Conservation (phyloP, 2,888 invertebrate genomes). For the Malachius bipustulatus region DNA sequence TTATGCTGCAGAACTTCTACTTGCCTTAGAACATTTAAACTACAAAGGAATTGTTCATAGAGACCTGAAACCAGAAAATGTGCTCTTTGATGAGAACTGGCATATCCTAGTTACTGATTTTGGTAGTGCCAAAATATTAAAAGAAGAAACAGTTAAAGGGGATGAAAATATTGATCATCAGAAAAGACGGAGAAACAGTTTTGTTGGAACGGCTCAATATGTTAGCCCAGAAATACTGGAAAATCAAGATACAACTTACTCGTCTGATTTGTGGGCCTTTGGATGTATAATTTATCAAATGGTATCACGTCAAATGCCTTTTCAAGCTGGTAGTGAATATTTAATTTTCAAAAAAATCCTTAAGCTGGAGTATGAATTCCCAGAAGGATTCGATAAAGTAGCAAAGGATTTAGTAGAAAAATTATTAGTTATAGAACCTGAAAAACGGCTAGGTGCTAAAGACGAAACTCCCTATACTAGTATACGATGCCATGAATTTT, state of each 20-base stretch:
- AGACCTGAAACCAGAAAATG: conserved; percentile 97
- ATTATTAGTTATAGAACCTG: conserved; percentile 71
- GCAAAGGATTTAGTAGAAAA: conserved; percentile 83
- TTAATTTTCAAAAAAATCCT: conserved; percentile 92
- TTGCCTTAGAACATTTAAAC: conserved; percentile 87
- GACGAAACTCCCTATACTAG: conserved; percentile 67
- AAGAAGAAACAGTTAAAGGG: conserved; percentile 21
- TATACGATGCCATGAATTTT: conserved; percentile 80
- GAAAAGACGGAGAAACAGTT: conserved; percentile 61
- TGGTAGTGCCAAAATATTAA: conserved; percentile 83
- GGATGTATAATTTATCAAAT: conserved; percentile 97
- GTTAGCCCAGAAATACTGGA: conserved; percentile 94
- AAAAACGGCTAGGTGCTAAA: conserved; percentile 67
- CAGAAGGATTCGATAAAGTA: conserved; percentile 75
- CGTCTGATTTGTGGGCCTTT: conserved; percentile 93
- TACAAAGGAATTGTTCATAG: conserved; percentile 82
- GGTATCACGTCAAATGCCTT: conserved; percentile 64
- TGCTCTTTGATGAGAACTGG: conserved; percentile 88
- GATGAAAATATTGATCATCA: conserved; percentile 27
- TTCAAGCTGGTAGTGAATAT: conserved; percentile 86
- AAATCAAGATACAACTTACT: conserved; percentile 53
- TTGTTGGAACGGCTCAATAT: conserved; percentile 98
- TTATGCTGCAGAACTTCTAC: conserved; percentile 87
- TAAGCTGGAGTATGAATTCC: conserved; percentile 81
- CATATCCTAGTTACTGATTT: conserved; percentile 96